Evolutionary conservation across 2,113 vertebrate genomes (phyloP), one percentile per base, ranked within the genome.

Genomic region (Poeciliopsis prolifica): DNA sequence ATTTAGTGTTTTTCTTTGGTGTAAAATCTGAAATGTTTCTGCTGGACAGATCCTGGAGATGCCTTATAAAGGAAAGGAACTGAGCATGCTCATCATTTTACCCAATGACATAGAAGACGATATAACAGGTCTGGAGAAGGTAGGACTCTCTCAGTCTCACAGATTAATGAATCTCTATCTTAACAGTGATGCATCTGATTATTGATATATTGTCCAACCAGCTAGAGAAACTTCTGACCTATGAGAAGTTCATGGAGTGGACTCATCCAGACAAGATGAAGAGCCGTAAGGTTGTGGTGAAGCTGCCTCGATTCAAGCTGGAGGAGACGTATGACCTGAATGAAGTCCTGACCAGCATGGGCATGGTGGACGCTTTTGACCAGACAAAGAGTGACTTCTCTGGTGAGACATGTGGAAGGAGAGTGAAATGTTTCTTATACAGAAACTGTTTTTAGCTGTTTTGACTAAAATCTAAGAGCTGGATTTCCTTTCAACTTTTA

Each of bases 21-120:
- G 33, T 35, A 69, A 64, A 37, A 61, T 68, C 22, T 51, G 66
- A 77, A 63, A 37, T 51, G 33, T 17, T 44, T 61, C 31, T 48
- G 48, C 54, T 28, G 9, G 3, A 70, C 87, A 93, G 89, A 81
- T 98, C 89, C 94, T 99, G 9, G 97, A 98, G 89, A 86, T 99
- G 54, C 97, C 97, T 0, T 98, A 97, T 77, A 90, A 92, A 63
- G 96, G 95, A 54, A 95, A 96, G 37, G 96, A 97, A 26, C 94
- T 99, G 61, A 98, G 97, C 86, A 97, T 99, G 97, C 88, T 98
- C 70, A 95, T 99, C 88, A 87, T 98, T 75, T 93, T 99, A 0
- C 98, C 98, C 37, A 93, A 80, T 67, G 88, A 94, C 0, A 93
- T 96, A 2, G 94, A 96, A 40, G 96, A 97, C 1, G 81, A 91